Evolutionary conservation across 2,888 invertebrate species (phyloP), one percentile per base, ranked within the genome.

Genomic region (Trachelus stipa): DNA sequence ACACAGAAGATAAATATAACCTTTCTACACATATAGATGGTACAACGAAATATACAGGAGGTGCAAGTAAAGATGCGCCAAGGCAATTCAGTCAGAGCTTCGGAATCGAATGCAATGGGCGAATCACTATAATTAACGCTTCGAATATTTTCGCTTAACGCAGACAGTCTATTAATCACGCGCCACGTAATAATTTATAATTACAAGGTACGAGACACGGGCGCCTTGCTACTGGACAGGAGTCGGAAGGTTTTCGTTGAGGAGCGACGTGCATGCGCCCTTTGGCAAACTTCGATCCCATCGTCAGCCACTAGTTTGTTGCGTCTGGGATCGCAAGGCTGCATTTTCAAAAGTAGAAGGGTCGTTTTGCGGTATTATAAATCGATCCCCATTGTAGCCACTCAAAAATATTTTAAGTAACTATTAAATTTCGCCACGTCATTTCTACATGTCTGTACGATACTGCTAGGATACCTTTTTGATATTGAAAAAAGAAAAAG

Each of bases 171-270:
- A 86, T 87, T 85, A 85, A 86, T 87, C 87, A 86, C 84, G 82
- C 81, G 84, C 80, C 84, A 82, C 80, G 84, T 87, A 86, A 87
- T 87, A 85, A 87, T 87, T 87, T 87, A 86, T 87, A 87, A 87
- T 87, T 85, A 87, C 83, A 83, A 86, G 82, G 83, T 83, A 84
- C 83, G 84, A 23, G 74, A 37, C 35, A 23, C 82, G 80, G 86
- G 85, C 83, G 82, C 80, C 83, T 81, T 80, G 87, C 87, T 87
- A 87, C 87, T 82, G 86, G 83, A 83, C 84, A 80, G 81, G 83
- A 82, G 83, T 82, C 82, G 71, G 56, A 56, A 56, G 56, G 56
- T 56, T 56, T 56, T 56, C 56, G 56, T 56, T 56, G 6, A 23
- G 56, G 23, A 56, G 56, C 56, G 56, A 56, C 56, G 9, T 23